Evolutionary conservation across 2,888 invertebrate genomes (phyloP), one percentile per base, ranked within the genome.

Genomic region (Apotomis capreana): DNA sequence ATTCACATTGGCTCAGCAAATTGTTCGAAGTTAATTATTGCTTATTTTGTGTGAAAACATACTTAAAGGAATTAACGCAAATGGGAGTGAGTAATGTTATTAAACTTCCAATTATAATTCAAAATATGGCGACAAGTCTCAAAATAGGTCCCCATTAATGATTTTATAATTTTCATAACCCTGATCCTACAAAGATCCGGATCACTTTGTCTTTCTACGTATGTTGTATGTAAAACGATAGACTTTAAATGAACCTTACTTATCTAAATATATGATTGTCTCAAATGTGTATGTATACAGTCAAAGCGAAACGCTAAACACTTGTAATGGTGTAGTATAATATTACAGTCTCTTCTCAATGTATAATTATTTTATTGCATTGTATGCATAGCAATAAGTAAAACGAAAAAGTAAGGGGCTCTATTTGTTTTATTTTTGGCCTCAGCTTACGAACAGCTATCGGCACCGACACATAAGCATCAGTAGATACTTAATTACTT

Each of bases 281-380:
- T 44, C 8, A 60, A 49, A 6, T 59, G 3, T 59, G 15, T 60
- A 13, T 44, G 44, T 46, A 60, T 9, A 49, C 10, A 49, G 49
- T 44, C 15, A 60, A 15, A 59, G 40, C 40, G 9, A 60, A 44
- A 44, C 15, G 59, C 10, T 60, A 9, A 9, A 60, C 9, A 44
- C 15, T 44, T 60, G 5, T 60, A 5, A 44, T 9, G 59, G 44
- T 44, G 12, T 26, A 15, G 13, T 2, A 26, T 15, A 37, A 59
- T 59, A 58, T n/a, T 59, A 60, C 59, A 60, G 59, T 60, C 59
- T 60, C 44, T 60, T 44, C 44, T 44, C 9, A 44, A 44, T 40
- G n/a, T 59, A 44, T 59, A 37, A 8, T 5, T 8, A 40, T 59
- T 40, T 59, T 59, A 4, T 44, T 13, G n/a, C 3, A 13, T 13